phyloP scores from a whole-genome alignment of 2,888 invertebrate species.

The Phyllotreta striolata region DNA sequence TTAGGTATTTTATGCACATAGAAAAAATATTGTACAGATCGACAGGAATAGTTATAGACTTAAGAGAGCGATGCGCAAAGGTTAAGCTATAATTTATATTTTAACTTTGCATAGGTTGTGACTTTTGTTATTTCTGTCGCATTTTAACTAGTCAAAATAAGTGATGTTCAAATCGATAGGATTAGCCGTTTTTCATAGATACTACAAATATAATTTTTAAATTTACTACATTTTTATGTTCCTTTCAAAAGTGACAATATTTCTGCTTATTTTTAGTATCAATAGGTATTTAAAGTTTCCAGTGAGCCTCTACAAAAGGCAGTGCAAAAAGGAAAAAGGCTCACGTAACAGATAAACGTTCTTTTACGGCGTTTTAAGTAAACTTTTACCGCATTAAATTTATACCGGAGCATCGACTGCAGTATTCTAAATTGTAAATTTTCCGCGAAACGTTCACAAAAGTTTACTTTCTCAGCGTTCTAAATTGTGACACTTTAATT shows the following conservation, averaged over 20 bases:
- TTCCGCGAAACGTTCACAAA: conserved; percentile 5
- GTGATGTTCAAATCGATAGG: too few species aligned
- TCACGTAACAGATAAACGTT: conserved; percentile 8
- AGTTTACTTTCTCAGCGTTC: too few species aligned
- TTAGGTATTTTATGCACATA: neutral
- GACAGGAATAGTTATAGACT: neutral
- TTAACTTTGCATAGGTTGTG: too few species aligned
- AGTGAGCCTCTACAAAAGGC: conserved; percentile 6
- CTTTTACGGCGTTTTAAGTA: conserved; percentile 9
- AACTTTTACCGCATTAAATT: conserved; percentile 15
- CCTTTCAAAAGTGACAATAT: neutral
- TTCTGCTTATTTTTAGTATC: neutral
- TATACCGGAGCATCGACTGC: conserved; percentile 8
- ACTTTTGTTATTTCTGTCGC: too few species aligned
- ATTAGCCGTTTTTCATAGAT: too few species aligned
- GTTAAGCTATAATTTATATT: too few species aligned
- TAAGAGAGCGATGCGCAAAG: too few species aligned
- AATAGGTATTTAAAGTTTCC: neutral
- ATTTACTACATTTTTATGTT: neutral
- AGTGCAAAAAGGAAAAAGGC: neutral
- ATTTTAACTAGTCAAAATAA: too few species aligned
- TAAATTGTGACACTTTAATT: too few species aligned
- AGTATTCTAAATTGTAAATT: conserved; percentile 11
- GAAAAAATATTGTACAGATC: neutral
- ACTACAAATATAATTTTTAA: neutral